Conservation (phyloP, 2,113 vertebrate species). For the Chaetorhynchus papuensis region DNA sequence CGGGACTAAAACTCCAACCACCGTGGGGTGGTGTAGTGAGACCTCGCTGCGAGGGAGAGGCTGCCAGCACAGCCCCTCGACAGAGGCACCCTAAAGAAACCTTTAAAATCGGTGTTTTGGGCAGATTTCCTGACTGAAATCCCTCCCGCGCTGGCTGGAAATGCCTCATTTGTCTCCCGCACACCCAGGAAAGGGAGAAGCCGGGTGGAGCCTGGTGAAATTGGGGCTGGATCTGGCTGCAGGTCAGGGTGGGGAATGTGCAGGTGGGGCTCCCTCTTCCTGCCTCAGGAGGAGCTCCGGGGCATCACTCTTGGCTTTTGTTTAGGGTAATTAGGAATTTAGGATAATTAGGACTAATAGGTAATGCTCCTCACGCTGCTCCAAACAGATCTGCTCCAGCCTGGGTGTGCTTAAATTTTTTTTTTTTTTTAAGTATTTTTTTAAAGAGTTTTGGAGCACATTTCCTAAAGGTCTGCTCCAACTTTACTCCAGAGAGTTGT, state of each 20-base stretch:
- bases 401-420: background rate
- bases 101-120: background rate
- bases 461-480: background rate
- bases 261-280: background rate
- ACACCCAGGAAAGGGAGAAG: rapidly evolving
- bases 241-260: background rate
- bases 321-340: background rate
- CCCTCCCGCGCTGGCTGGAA: background rate
- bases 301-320: background rate
- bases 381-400: background rate
- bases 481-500: rapidly evolving
- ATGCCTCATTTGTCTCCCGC: background rate
- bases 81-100: rapidly evolving
- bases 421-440: background rate
- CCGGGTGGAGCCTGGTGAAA: background rate
- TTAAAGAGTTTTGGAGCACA: background rate
- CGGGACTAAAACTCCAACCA: background rate
- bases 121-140: background rate
- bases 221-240: background rate
- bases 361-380: background rate
- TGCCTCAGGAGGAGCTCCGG: background rate
- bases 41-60: background rate
- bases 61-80: background rate
- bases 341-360: background rate
- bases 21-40: background rate